Evolutionary conservation across 2,797 vertebrate species (phyloP).

Genomic region (Oreochromis grahami): DNA sequence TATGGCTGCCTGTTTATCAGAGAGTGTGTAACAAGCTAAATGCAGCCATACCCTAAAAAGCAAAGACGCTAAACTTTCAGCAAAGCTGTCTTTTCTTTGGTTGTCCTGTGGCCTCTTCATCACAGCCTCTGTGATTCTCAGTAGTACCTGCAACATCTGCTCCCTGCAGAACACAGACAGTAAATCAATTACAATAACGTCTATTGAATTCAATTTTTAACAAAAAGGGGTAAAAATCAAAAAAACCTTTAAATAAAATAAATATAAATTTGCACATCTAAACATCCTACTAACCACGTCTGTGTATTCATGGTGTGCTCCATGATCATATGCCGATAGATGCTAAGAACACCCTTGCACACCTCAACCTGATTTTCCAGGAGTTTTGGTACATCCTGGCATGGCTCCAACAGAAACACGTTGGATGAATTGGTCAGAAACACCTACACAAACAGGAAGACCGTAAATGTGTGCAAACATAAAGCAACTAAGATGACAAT

Average conservation of each 20-base stretch:
- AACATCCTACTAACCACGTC: conserved; percentile 84
- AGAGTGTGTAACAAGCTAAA: neutral
- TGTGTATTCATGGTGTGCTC: conserved; percentile 91
- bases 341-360: conserved; percentile 91
- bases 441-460: conserved; percentile 72
- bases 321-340: conserved; percentile 98
- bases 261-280: neutral
- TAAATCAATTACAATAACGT: neutral
- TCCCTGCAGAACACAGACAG: conserved; percentile 79
- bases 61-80: conserved; percentile 90
- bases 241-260: neutral
- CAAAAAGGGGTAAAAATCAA: neutral
- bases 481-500: neutral
- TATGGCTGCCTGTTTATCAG: neutral
- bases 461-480: neutral
- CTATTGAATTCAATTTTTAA: neutral
- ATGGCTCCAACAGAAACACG: conserved; percentile 95
- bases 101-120: conserved; percentile 94
- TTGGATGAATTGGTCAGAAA: conserved; percentile 97
- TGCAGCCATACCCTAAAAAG: conserved; percentile 87
- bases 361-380: conserved; percentile 94
- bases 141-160: conserved; percentile 94
- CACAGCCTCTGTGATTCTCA: conserved; percentile 95
- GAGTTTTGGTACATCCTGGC: conserved; percentile 88
- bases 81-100: conserved; percentile 87